These are phyloP conservation scores for Oenanthe oenanthe DNA, from an alignment of 2,113 vertebrate genomes.

Conservation along the genomic window DNA sequence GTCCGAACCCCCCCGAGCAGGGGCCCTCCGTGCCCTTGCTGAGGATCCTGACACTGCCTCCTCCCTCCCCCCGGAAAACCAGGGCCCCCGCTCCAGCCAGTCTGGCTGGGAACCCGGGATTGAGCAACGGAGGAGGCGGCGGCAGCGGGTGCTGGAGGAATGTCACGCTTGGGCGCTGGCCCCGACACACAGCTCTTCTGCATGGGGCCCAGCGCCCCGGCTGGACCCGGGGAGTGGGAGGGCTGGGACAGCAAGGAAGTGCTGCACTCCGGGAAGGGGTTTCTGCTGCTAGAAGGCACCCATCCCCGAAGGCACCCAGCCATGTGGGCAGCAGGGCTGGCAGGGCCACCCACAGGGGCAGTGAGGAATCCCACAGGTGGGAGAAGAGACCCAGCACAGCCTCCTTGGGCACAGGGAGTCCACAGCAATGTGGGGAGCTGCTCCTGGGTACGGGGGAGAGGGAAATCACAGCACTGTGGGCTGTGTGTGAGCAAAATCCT, in stretches of 20 bases:
- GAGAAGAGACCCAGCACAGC: not conserved
- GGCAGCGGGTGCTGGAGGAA: constrained; percentile 43
- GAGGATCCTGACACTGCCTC: constrained; percentile 38
- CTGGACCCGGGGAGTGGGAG: accelerated
- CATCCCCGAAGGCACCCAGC: accelerated
- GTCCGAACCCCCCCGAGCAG: not conserved
- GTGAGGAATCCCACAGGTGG: not conserved
- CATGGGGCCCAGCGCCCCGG: not conserved
- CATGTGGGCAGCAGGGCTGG: not conserved
- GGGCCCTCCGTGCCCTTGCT: constrained; percentile 25
- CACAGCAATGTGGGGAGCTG: not conserved
- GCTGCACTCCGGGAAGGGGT: accelerated
- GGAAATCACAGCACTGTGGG: not conserved
- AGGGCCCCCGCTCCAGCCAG: constrained; percentile 51
- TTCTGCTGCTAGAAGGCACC: not conserved
- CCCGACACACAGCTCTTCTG: not conserved
- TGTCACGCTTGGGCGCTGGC: constrained; percentile 47
- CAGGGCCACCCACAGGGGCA: too few species aligned
- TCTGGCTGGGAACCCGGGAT: constrained; percentile 57
- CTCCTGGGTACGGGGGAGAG: not conserved
- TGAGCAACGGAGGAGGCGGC: constrained; percentile 57
- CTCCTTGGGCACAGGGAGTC: not conserved
- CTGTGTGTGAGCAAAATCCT: not conserved
- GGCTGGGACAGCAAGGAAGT: not conserved
- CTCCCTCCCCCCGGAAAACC: constrained; percentile 42